Base-by-base conservation (phyloP, 1,140 invertebrate genomes). In the Halyomorpha halys region DNA sequence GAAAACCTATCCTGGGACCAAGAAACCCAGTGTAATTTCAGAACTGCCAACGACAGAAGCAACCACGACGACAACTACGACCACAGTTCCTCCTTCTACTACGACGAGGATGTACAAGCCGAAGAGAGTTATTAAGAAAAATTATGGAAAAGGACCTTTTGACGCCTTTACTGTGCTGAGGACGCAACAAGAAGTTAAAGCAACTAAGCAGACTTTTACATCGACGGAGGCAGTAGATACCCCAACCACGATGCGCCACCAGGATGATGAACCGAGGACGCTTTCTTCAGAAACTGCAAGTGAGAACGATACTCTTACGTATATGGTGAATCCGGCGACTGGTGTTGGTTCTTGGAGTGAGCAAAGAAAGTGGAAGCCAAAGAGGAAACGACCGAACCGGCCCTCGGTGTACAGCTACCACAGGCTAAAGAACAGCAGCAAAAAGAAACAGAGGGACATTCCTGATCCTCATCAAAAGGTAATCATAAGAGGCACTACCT, bases 331-430 rank as follows among this genome's bases (percentile, higher is more conserved):
- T 65, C 69, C 70, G 11, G 54, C 56, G 27, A 69, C 66, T 15
- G 70, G 70, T 9, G 19, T 62, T 16, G 70, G 70, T 11, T 65
- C 65, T 18, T 71, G 70, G 70, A 45, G 49, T 18, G 34, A 44
- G 59, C 16, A 66, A 25, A 62, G 62, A 11, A 51, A 47, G 18
- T 49, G 21, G 45, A 59, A 39, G 15, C 21, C 53, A 30, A 51
- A 45, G 30, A 39, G 51, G 23, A 23, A 64, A 25, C 15, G 44
- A 30, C 34, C 47, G 27, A 18, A 53, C 62, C 11, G 21, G n/a
- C 21, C 47, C n/a, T 34, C 30, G 23, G 49, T 51, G 6, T 25
- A 21, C 27, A 39, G 45, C 49, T 63, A 54, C 25, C 18, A 21
- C 27, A 18, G 45, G 21, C 53, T 30, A 11, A 23, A 15, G 11